Conservation (phyloP, 2,113 vertebrate genomes). For the Coptodon bakossiorum region DNA sequence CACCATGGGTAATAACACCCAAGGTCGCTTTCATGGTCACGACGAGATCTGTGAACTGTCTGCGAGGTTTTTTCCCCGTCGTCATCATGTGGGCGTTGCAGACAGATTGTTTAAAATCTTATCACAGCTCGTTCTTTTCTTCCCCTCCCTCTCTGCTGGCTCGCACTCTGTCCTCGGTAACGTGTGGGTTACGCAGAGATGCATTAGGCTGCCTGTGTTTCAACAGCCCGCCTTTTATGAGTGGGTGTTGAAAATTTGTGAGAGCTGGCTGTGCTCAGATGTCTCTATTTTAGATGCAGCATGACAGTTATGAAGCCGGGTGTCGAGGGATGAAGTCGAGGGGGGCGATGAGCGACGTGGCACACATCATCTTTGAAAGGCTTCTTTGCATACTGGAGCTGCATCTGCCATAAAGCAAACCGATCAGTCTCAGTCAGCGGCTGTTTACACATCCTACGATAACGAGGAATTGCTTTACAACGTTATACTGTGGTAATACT, state of each 20-base stretch:
- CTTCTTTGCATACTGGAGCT: background rate
- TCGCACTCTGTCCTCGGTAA: background rate
- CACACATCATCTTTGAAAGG: conserved; percentile 14
- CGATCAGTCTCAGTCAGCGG: background rate
- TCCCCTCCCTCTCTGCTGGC: background rate
- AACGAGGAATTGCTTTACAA: background rate
- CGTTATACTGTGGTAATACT: background rate
- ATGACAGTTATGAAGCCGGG: conserved; percentile 55
- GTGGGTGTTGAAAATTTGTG: conserved; percentile 62
- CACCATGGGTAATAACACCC: conserved; percentile 33
- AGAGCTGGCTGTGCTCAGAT: conserved; percentile 38
- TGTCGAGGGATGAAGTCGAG: conserved; percentile 26
- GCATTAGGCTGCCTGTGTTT: conserved; percentile 45
- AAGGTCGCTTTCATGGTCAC: conserved; percentile 9
- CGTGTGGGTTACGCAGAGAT: background rate
- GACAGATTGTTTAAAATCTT: conserved; percentile 6
- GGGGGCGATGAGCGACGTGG: conserved; percentile 10
- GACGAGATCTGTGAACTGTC: conserved; percentile 1
- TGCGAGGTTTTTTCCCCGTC: background rate
- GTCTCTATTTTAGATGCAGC: conserved; percentile 52
- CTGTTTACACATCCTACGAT: background rate
- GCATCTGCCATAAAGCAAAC: background rate
- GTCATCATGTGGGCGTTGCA: background rate
- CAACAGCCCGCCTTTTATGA: conserved; percentile 61
- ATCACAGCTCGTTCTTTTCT: background rate